These are phyloP conservation scores for Gymnopithys bicolor DNA, from an alignment of 2,797 vertebrate genomes.

Conservation along the genomic window DNA sequence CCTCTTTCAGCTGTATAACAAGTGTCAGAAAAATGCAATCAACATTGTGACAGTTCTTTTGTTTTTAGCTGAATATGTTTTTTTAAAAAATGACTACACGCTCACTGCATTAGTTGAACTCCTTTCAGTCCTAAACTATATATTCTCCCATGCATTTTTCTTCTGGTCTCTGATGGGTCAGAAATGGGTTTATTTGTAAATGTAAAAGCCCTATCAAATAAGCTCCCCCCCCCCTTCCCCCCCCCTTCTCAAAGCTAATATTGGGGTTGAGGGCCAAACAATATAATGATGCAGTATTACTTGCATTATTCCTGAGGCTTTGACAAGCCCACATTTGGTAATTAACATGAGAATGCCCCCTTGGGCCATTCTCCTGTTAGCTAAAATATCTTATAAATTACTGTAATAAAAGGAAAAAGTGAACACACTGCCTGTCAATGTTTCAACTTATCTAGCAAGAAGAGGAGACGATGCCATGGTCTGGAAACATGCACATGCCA, in stretches of 20 bases:
- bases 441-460: conserved; percentile 79
- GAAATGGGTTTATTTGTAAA: conserved; percentile 40
- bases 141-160: conserved; percentile 29
- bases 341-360: conserved; percentile 84
- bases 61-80: conserved; percentile 9
- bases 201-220: conserved; percentile 73
- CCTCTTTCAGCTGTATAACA: background rate
- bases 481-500: conserved; percentile 70
- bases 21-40: conserved; percentile 35
- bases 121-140: conserved; percentile 56
- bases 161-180: conserved; percentile 34
- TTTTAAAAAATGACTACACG: background rate
- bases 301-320: conserved; percentile 82
- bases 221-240: background rate
- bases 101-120: background rate
- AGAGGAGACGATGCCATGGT: conserved; percentile 77
- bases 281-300: conserved; percentile 77
- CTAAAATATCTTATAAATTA: conserved; percentile 86
- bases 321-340: conserved; percentile 85
- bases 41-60: conserved; percentile 45
- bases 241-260: conserved; percentile 67
- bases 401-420: conserved; percentile 82
- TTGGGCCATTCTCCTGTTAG: conserved; percentile 82
- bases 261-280: conserved; percentile 82
- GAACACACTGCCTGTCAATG: conserved; percentile 81